Evolutionary conservation across 2,113 vertebrate species (phyloP).

Genomic region (Rostratula benghalensis): DNA sequence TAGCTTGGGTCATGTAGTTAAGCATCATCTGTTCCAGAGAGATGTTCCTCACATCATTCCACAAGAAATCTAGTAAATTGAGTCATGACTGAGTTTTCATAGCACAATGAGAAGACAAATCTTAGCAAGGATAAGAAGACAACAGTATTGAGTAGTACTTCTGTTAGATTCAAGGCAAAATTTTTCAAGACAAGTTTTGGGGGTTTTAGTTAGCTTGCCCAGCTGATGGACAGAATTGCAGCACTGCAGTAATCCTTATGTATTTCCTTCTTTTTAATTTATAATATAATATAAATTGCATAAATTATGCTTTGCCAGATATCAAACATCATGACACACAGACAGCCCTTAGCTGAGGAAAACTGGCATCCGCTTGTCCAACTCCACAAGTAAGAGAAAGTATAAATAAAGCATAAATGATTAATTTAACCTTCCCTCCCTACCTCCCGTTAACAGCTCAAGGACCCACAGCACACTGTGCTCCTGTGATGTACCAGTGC

Average conservation of each 20-base stretch:
- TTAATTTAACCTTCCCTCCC: slow-evolving; percentile 85
- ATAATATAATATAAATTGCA: slow-evolving; percentile 29
- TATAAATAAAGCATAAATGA: slow-evolving; percentile 86
- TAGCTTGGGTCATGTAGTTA: neutral
- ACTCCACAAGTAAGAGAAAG: slow-evolving; percentile 68
- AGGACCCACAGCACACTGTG: slow-evolving; percentile 80
- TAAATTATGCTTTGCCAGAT: slow-evolving; percentile 41
- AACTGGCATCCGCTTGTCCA: slow-evolving; percentile 72
- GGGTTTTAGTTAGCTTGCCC: neutral
- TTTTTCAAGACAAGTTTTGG: neutral
- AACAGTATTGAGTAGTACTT: neutral
- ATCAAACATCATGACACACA: slow-evolving; percentile 65
- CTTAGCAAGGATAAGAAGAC: neutral
- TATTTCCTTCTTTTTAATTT: slow-evolving; percentile 13
- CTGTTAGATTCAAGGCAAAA: neutral
- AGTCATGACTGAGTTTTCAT: neutral
- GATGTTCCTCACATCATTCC: neutral
- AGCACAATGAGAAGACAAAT: neutral
- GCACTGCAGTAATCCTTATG: neutral
- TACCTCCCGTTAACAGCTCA: slow-evolving; percentile 79
- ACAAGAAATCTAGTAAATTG: neutral
- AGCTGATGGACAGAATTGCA: neutral
- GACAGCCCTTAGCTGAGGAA: slow-evolving; percentile 63
- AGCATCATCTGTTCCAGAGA: neutral
- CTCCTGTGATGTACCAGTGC: slow-evolving; percentile 83